These are phyloP conservation scores for Caenorhabditis sulstoni DNA, from an alignment of 2,888 invertebrate genomes.

Conservation along the genomic window DNA sequence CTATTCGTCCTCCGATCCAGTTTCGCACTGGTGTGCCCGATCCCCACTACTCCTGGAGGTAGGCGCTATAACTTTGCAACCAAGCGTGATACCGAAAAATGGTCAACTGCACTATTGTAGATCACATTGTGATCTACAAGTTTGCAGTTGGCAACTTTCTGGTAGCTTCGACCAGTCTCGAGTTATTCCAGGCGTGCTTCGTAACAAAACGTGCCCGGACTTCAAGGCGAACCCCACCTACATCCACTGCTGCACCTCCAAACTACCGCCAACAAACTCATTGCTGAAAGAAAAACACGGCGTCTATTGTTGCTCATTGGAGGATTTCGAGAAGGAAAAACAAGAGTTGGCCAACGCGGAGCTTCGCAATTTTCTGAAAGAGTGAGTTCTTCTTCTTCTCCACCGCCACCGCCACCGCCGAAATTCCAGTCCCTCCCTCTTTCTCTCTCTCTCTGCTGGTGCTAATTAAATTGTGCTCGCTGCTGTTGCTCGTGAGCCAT, in stretches of 20 bases:
- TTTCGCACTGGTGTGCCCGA: not conserved
- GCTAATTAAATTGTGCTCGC: constrained; percentile 17
- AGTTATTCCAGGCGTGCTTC: constrained; percentile 31
- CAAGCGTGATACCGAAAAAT: too few species aligned
- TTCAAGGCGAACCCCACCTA: constrained; percentile 67
- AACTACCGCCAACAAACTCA: constrained; percentile 61
- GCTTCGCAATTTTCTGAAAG: constrained; percentile 62
- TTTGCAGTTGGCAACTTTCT: too few species aligned
- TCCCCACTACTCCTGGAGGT: not conserved
- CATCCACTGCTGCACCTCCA: constrained; percentile 63
- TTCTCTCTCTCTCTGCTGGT: not conserved
- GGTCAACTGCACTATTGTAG: too few species aligned
- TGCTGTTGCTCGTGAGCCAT: too few species aligned
- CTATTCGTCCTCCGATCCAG: too few species aligned
- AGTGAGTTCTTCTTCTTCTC: constrained; percentile 64
- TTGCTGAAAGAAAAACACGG: constrained; percentile 62
- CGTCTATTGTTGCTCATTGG: constrained; percentile 63
- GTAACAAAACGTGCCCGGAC: constrained; percentile 68
- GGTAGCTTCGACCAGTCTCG: not conserved
- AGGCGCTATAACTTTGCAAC: too few species aligned
- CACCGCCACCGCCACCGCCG: too few species aligned
- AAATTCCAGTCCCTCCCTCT: not conserved
- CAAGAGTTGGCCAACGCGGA: constrained; percentile 64
- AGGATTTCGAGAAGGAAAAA: constrained; percentile 65
- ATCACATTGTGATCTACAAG: too few species aligned